A percentile compares a stretch with the other conserved stretches of the same genome.
These are phyloP conservation scores for Lonchura striata DNA, from an alignment of 2,113 vertebrate genomes.

Conservation along the genomic window DNA sequence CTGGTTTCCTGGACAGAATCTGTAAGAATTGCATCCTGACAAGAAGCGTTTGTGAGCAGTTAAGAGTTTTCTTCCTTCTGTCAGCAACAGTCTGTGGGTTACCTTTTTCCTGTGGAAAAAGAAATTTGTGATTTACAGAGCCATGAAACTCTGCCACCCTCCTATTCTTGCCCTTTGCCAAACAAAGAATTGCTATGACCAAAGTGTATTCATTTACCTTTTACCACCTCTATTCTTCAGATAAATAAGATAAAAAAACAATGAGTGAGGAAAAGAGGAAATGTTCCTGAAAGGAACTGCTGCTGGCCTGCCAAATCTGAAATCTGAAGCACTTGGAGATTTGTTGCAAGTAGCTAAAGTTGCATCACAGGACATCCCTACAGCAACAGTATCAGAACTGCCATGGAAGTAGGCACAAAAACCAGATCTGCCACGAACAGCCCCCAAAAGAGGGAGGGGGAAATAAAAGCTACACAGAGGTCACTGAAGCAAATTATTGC, in stretches of 20 bases:
- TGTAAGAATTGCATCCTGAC: slow-evolving; percentile 69
- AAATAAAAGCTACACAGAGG: not conserved
- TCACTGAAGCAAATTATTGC: not conserved
- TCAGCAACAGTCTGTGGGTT: not conserved
- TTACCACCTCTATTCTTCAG: not conserved
- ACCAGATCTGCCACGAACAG: not conserved
- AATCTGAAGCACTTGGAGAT: not conserved
- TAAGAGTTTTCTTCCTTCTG: not conserved
- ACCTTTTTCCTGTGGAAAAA: slow-evolving; percentile 3
- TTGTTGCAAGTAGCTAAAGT: not conserved
- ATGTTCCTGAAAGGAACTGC: not conserved
- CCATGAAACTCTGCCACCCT: not conserved
- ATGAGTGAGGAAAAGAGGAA: not conserved
- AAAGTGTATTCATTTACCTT: not conserved
- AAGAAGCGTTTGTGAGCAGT: not conserved
- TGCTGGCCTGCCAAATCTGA: not conserved
- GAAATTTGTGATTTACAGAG: not conserved
- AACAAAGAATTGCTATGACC: not conserved
- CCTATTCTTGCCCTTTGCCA: not conserved
- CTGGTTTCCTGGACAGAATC: slow-evolving; percentile 47
- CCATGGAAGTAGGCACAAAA: not conserved
- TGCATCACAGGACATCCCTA: not conserved
- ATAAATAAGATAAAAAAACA: not conserved
- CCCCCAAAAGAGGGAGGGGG: fast-evolving
- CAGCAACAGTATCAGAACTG: not conserved